Base-by-base conservation (phyloP, 2,113 vertebrate species). In the Thalassoma bifasciatum region DNA sequence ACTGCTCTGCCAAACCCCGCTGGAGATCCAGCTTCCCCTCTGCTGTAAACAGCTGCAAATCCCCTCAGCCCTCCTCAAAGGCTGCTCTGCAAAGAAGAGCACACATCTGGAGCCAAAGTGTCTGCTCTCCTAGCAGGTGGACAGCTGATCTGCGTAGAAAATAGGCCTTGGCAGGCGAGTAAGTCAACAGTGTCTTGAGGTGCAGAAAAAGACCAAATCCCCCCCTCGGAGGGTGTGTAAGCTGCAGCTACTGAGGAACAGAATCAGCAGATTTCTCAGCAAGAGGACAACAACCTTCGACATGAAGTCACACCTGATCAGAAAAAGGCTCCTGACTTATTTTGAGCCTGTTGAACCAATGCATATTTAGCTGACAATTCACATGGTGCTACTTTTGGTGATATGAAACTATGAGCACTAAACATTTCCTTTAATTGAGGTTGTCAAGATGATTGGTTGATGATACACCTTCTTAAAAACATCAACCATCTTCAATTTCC, bases 121-220 rank as follows among this genome's bases (percentile, higher is more conserved):
- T 88, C 89, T 88, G 83, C 87, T 89, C 75, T 53, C 72, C 72
- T 66, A 83, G 83, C 88, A 88, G 88, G 87, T 91, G 90, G 90
- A 92, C 60, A 75, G 83, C 88, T 89, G 87, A 88, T 91, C 87
- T 77, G 78, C 74, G 59, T 83, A 81, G 74, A 77, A 81, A 90
- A 86, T 58, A 85, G 71, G 65, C 67, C 84, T 86, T 89, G 90
- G 88, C 85, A 85, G 74, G 50, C 23, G 2, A 49, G 77, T 38
- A 26, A 63, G 65, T 68, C 66, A 44, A 71, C 64, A 51, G 46
- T 68, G 84, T 63, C 79, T 83, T 24, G 74, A 89, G 82, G 65
- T 74, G 82, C 58, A 68, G 81, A 81, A 86, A 87, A 37, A 67
- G 67, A 81, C 79, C 56, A 30, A 84, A 89, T 89, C 88, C 50